phyloP scores from a whole-genome alignment of 53 echinoderm and acorn worm species.

The Arbacia lixula region DNA sequence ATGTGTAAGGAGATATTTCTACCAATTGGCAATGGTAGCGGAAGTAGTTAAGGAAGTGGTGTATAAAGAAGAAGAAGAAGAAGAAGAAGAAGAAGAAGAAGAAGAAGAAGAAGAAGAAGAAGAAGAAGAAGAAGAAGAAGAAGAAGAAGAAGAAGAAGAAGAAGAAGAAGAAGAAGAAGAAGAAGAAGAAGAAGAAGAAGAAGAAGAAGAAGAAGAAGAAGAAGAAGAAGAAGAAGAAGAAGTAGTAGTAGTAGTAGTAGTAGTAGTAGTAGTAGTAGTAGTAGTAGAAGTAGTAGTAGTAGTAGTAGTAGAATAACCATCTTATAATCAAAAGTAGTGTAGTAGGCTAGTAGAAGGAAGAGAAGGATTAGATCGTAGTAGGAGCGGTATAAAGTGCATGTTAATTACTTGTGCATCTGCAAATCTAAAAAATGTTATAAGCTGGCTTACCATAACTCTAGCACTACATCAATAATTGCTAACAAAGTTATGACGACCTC shows the following conservation, averaged over 20 bases:
- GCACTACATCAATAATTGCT: too few relatives aligned
- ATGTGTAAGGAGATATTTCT: too few relatives aligned
- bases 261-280: neutral
- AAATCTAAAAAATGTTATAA: too few relatives aligned
- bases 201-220: neutral
- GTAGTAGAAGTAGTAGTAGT: neutral
- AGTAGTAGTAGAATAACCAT: neutral
- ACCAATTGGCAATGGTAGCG: too few relatives aligned
- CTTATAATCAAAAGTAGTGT: too few relatives aligned
- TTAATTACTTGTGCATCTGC: too few relatives aligned
- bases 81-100: neutral
- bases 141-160: neutral
- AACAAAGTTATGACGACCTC: too few relatives aligned
- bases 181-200: slow-evolving; percentile 3
- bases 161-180: slow-evolving; percentile 18
- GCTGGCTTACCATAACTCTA: too few relatives aligned
- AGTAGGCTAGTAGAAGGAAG: too few relatives aligned
- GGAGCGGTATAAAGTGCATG: too few relatives aligned
- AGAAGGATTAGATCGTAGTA: too few relatives aligned
- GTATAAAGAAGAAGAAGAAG: slow-evolving; percentile 4
- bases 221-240: neutral
- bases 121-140: slow-evolving; percentile 12
- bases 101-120: slow-evolving; percentile 19
- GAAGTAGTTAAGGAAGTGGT: neutral
- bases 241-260: neutral